These are phyloP conservation scores for Pelobates fuscus DNA, from an alignment of 2,113 vertebrate species.

Conservation along the genomic window DNA sequence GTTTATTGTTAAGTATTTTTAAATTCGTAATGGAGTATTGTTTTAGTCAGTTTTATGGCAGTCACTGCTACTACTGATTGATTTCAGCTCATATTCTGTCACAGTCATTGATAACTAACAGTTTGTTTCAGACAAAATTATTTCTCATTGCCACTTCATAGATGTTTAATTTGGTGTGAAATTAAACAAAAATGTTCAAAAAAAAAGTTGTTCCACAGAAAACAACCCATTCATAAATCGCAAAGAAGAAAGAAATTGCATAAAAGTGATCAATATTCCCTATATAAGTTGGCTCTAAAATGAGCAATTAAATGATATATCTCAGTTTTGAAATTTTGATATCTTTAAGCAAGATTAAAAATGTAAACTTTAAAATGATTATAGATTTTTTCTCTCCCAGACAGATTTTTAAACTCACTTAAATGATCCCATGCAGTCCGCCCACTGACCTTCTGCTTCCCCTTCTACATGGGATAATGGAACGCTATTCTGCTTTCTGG, in stretches of 20 bases:
- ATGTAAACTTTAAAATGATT: neutral
- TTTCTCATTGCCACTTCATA: conserved; percentile 10
- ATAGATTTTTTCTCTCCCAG: neutral
- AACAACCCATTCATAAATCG: conserved; percentile 17
- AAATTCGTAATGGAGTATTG: conserved; percentile 15
- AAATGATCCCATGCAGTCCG: neutral
- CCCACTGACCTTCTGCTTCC: no score
- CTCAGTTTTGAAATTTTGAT: neutral
- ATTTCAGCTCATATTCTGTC: conserved; percentile 25
- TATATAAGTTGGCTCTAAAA: neutral
- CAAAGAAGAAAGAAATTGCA: neutral
- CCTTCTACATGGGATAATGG: no score
- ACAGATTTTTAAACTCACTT: neutral
- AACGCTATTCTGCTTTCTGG: neutral
- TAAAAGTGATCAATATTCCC: conserved; percentile 3
- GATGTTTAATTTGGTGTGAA: conserved; percentile 36
- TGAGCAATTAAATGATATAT: neutral
- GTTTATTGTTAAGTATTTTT: no score
- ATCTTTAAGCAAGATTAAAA: neutral
- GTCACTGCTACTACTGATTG: conserved; percentile 7
- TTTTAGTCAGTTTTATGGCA: neutral
- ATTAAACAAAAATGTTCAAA: conserved; percentile 26
- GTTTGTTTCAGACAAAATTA: conserved; percentile 23
- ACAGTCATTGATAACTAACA: conserved; percentile 10
- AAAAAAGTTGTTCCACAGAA: conserved; percentile 10